Percentiles rank a stretch among this genome's conserved stretches.
These are phyloP conservation scores for Thymelicus sylvestris DNA, from an alignment of 2,888 invertebrate species.

Conservation along the genomic window DNA sequence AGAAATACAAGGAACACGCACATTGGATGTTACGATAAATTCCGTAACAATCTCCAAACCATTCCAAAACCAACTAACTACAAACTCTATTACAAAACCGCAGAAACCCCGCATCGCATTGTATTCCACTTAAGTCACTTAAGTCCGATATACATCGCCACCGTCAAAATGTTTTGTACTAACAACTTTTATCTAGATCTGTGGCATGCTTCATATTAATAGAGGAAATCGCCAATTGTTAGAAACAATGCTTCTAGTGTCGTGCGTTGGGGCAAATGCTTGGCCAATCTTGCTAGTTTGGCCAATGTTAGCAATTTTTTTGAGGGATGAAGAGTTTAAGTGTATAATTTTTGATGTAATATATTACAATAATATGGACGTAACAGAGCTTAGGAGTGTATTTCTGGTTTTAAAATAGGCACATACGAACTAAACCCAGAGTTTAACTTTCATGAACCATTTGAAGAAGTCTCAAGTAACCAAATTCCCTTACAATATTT, in stretches of 20 bases:
- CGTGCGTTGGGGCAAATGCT: constrained; percentile 2
- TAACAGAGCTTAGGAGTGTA: too few relatives aligned
- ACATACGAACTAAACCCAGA: too few relatives aligned
- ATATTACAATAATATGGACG: too few relatives aligned
- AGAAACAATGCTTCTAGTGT: constrained; percentile 59
- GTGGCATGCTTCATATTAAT: constrained; percentile 65
- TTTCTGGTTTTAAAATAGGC: too few relatives aligned
- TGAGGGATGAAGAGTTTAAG: too few relatives aligned
- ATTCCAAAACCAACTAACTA: constrained; percentile 39
- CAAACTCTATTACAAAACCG: constrained; percentile 36
- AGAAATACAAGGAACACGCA: background rate
- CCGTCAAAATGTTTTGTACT: constrained; percentile 77
- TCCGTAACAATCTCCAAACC: constrained; percentile 19
- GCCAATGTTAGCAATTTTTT: too few relatives aligned
- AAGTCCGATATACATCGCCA: constrained; percentile 50
- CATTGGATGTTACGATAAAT: constrained; percentile 21
- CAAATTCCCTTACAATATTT: too few relatives aligned
- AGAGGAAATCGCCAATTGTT: constrained; percentile 80
- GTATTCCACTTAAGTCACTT: constrained; percentile 34
- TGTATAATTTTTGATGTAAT: too few relatives aligned
- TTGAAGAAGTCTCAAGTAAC: too few relatives aligned
- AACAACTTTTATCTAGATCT: constrained; percentile 70
- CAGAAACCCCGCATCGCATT: constrained; percentile 32
- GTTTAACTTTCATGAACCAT: too few relatives aligned
- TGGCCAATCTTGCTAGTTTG: background rate